Base-by-base conservation (phyloP, 2,113 vertebrate genomes). In the Tringa solitaria region DNA sequence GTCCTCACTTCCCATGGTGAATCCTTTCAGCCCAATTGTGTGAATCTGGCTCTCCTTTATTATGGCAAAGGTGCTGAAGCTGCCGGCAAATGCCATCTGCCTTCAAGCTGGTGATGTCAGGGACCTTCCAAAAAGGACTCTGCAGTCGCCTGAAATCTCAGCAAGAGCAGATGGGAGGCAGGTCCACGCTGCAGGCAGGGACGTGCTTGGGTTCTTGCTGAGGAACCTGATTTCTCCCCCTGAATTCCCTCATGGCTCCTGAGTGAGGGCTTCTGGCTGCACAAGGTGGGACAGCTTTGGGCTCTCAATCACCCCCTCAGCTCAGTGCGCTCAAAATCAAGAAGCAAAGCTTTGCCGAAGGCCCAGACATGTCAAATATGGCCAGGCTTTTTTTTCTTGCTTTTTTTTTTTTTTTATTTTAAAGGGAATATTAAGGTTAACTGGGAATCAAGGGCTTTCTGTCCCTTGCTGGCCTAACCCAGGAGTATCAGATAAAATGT, bases 61-160 rank as follows among this genome's bases (percentile, higher is more conserved):
- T 56, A 81, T 30, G 77, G 80, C 74, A 77, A 84, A 88, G 39
- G 39, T 88, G 24, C 65, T 69, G 89, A 87, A 83, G 19, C 87
- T 94, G 76, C 77, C 89, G 93, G 65, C 57, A 82, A 89, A 48
- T 82, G 77, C 87, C 87, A 90, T 94, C 86, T 96, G 72, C 87
- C 68, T 78, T 84, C 86, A 92, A 81, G 77, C 53, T 92, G 84
- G 33, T 84, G 69, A 43, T 93, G 79, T 82, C 53, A 87, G 27
- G 48, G 53, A 82, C 74, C 77, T 95, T 95, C 95, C 84, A 84
- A 82, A 95, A 89, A 87, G 77, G 91, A 17, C n/a, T 89, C 56
- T 57, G 56, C 65, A 87, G 27, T 87, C 0, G 0, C 61, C 61
- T 82, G 84, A 85, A 68, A 79, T 95, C 87, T 84, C 89, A 91